Conservation (phyloP, 2,113 vertebrate genomes). For the Mirounga angustirostris region DNA sequence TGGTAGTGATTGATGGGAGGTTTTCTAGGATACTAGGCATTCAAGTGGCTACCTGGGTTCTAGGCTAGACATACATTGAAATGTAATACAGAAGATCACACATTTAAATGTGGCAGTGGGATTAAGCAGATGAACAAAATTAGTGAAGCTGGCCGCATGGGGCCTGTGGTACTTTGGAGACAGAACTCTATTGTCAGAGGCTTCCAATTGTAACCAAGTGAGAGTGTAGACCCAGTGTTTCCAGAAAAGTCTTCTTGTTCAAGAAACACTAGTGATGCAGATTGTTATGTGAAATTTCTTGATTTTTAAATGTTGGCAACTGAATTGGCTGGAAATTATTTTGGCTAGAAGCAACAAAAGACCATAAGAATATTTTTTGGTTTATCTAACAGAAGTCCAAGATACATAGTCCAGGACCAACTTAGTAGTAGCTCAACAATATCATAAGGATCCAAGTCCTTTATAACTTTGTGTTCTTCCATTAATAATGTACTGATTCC, state of each 20-base stretch:
- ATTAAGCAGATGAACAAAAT: slow-evolving; percentile 45
- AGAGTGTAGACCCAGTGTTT: not conserved
- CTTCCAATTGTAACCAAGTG: not conserved
- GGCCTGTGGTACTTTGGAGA: not conserved
- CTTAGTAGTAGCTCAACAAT: not conserved
- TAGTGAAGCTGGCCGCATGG: not conserved
- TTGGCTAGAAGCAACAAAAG: slow-evolving; percentile 10
- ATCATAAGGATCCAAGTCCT: not conserved
- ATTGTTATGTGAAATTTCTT: slow-evolving; percentile 18
- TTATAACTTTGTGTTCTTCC: slow-evolving; percentile 28
- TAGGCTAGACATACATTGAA: slow-evolving; percentile 1
- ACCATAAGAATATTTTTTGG: slow-evolving; percentile 35
- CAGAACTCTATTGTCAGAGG: not conserved
- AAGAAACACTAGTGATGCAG: slow-evolving; percentile 13
- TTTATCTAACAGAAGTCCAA: slow-evolving; percentile 54
- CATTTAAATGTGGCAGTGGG: slow-evolving; percentile 19
- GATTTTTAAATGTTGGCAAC: slow-evolving; percentile 10
- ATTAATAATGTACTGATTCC: slow-evolving; percentile 15
- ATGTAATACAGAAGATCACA: not conserved
- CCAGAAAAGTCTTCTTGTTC: slow-evolving; percentile 16
- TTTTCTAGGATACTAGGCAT: not conserved
- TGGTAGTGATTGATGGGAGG: not conserved
- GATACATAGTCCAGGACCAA: not conserved
- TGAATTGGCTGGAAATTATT: slow-evolving; percentile 11
- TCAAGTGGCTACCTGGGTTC: not conserved